Conservation (phyloP, 2,113 vertebrate genomes). For the Syrrhaptes paradoxus region DNA sequence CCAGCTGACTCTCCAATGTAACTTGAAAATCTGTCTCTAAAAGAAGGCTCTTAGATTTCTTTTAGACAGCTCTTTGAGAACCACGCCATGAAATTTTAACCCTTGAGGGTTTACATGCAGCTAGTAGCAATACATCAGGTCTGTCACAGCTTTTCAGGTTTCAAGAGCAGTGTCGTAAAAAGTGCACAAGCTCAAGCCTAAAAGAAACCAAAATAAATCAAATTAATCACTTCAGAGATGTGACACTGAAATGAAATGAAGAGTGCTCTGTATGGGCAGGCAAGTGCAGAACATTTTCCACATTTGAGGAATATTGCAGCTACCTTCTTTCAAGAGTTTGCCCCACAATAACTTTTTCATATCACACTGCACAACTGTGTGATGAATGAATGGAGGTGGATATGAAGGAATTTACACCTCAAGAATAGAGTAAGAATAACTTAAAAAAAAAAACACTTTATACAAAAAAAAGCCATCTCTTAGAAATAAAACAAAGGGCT, state of each 20-base stretch:
- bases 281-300: background rate
- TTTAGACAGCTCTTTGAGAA: background rate
- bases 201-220: background rate
- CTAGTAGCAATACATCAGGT: background rate
- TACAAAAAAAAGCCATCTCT: rapidly evolving
- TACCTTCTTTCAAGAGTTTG: background rate
- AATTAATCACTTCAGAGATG: background rate
- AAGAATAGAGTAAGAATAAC: background rate
- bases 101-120: background rate
- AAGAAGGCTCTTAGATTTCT: background rate
- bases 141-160: background rate
- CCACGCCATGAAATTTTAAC: background rate
- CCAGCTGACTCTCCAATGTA: background rate
- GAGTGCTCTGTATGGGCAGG: background rate
- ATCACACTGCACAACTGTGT: background rate
- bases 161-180: background rate
- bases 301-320: background rate
- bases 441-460: background rate
- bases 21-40: background rate
- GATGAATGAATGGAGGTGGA: background rate
- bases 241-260: background rate
- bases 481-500: background rate
- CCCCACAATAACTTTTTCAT: background rate
- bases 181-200: background rate
- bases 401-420: background rate